Conservation (phyloP, 2,888 invertebrate genomes). For the Branchellion lobata region DNA sequence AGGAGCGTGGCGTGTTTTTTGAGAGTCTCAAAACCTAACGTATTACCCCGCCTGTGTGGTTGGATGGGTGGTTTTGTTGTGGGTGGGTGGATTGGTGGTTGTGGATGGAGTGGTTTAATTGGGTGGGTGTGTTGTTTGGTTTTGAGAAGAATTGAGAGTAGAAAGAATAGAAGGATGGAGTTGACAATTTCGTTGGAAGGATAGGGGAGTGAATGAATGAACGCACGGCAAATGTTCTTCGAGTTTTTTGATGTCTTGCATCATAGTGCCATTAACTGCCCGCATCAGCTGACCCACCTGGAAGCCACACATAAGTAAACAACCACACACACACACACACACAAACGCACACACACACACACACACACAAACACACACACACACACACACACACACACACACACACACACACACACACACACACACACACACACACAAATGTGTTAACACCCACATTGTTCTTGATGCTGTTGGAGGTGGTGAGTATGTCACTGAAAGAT, state of each 20-base stretch:
- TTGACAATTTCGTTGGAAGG: too few species aligned
- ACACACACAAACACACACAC: too few species aligned
- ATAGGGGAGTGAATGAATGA: neutral
- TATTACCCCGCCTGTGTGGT: neutral
- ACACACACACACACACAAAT: too few species aligned
- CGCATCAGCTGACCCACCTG: slow-evolving; percentile 48
- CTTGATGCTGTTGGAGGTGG: slow-evolving; percentile 47
- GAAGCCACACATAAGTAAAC: neutral
- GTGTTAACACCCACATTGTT: slow-evolving; percentile 43
- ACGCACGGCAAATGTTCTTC: neutral
- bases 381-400: too few species aligned
- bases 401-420: too few species aligned
- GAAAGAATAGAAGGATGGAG: too few species aligned
- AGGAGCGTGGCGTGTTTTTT: neutral
- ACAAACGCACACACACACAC: too few species aligned
- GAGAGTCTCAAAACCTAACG: neutral
- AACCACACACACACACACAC: neutral
- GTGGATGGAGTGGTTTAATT: neutral
- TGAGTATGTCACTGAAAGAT: slow-evolving; percentile 68
- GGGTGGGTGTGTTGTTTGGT: too few species aligned
- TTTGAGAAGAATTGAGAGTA: too few species aligned
- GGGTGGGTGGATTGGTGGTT: neutral
- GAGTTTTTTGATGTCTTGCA: slow-evolving; percentile 43
- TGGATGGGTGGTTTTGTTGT: neutral
- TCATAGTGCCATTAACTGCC: slow-evolving; percentile 49